These are phyloP conservation scores for Meteorus sp. DNA, from an alignment of 1,140 invertebrate species.

Conservation along the genomic window DNA sequence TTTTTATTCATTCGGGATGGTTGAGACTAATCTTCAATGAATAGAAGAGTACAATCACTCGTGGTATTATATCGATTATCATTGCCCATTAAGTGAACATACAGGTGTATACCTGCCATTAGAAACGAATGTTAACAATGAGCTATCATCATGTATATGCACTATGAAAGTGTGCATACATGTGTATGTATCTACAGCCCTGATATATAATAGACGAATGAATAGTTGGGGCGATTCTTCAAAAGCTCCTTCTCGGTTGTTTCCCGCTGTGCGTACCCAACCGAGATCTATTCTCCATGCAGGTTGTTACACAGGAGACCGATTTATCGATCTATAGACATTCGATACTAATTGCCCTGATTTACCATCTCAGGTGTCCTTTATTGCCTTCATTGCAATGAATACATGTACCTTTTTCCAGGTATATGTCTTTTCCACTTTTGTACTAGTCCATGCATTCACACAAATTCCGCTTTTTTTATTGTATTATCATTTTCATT, in stretches of 20 bases:
- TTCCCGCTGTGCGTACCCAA: conserved; percentile 44
- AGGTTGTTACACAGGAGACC: conserved; percentile 37
- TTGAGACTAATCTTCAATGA: not conserved
- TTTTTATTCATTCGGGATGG: conserved; percentile 2
- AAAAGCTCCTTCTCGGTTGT: conserved; percentile 44
- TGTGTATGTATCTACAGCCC: too few species aligned
- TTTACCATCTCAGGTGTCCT: conserved; percentile 39
- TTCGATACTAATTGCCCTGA: conserved; percentile 56
- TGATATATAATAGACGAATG: too few species aligned
- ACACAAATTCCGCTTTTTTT: not conserved
- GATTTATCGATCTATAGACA: conserved; percentile 53
- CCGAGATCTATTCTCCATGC: conserved; percentile 39
- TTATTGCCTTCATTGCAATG: conserved; percentile 38
- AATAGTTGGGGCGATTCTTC: conserved; percentile 43
- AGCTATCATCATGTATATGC: too few species aligned
- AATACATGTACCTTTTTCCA: conserved; percentile 25
- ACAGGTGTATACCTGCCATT: too few species aligned
- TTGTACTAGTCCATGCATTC: not conserved
- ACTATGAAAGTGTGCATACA: too few species aligned
- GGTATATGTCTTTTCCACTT: conserved; percentile 6
- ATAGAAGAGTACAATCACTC: not conserved
- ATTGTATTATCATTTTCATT: not conserved
- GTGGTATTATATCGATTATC: too few species aligned
- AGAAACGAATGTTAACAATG: too few species aligned
- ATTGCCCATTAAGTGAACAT: too few species aligned